Conservation (phyloP, 2,113 vertebrate species). For the Odocoileus hemionus region DNA sequence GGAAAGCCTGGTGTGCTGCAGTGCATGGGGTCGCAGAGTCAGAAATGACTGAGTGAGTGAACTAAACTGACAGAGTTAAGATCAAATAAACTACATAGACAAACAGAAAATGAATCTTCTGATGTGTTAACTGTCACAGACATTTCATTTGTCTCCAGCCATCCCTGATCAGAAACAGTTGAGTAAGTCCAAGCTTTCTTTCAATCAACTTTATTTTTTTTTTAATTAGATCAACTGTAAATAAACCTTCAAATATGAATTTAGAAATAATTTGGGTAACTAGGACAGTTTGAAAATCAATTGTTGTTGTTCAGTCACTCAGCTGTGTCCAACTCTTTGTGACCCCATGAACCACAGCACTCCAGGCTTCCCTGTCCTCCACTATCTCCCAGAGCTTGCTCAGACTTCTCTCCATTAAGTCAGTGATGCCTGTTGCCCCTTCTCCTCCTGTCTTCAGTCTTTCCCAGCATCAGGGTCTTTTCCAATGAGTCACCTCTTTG, state of each 20-base stretch:
- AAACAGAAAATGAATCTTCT: not conserved
- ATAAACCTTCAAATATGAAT: constrained; percentile 20
- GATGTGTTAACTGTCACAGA: not conserved
- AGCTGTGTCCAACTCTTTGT: not conserved
- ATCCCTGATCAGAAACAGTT: not conserved
- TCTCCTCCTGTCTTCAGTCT: not conserved
- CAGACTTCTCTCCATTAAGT: not conserved
- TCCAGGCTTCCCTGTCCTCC: not conserved
- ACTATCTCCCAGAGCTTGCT: not conserved
- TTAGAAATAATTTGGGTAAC: not conserved
- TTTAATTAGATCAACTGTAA: constrained; percentile 1
- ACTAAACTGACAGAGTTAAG: not conserved
- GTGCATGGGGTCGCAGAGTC: not conserved
- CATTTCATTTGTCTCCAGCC: not conserved
- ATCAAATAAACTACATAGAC: not conserved
- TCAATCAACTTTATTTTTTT: not conserved
- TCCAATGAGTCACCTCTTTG: not conserved
- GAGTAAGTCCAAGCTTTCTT: not conserved
- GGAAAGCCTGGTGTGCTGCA: not conserved
- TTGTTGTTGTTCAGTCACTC: not conserved
- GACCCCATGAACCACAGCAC: not conserved
- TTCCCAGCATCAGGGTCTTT: not conserved
- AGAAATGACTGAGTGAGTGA: not conserved
- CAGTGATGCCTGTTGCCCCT: not conserved
- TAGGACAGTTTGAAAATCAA: not conserved